Evolutionary conservation across 2,888 invertebrate genomes (phyloP), one percentile per base, ranked within the genome.

Genomic region (Pterostichus niger): DNA sequence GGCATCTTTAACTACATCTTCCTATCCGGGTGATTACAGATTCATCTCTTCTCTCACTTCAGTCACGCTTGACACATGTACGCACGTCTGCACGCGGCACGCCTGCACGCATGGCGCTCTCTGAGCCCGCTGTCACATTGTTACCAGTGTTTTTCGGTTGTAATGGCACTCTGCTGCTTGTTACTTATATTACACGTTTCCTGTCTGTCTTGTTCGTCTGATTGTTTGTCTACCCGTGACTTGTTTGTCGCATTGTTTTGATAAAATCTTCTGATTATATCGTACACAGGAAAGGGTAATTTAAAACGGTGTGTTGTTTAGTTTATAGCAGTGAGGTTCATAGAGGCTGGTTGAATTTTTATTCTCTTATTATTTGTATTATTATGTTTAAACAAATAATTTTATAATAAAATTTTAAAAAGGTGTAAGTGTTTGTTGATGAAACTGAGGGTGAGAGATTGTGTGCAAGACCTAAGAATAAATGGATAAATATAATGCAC

Each of bases 221-320:
- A 49, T 10, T 49, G 49, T 49, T 64, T 64, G 64, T 64, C 35
- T 33, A 31, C 64, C 64, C 64, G 64, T 64, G 64, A 35, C 33
- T 64, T 64, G 64, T 64, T 64, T 64, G 64, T 64, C 64, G 64
- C 64, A 64, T 64, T 64, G 64, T 64, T 64, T 64, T 64, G 64
- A 64, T 64, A 64, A 64, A 64, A 64, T 64, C 64, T 64, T 24
- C n/a, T 33, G 64, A 64, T 64, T 33, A 64, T 35, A 64, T 64
- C 64, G 49, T 24, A 24, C 49, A 64, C 64, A 64, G 64, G 64
- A 64, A 64, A 13, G 35, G 64, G 64, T 64, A 64, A 64, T 64
- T 64, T 64, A 64, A 64, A 64, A 64, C 64, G 64, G 64, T 64
- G 64, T 64, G 33, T 64, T 64, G 35, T 64, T 64, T 7, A 6